phyloP scores from a whole-genome alignment of 2,888 invertebrate species.

The Acleris holmiana region DNA sequence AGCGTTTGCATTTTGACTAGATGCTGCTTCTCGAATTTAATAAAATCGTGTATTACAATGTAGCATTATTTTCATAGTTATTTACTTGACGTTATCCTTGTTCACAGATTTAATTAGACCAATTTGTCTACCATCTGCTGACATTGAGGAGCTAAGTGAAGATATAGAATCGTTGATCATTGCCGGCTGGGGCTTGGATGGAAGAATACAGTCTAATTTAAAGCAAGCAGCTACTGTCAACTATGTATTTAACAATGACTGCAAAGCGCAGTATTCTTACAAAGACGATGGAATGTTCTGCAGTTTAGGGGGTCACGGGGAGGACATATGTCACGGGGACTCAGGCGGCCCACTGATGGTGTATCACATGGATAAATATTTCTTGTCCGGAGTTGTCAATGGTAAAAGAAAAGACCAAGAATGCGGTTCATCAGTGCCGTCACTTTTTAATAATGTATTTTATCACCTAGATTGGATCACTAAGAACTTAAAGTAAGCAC shows the following conservation, averaged over 20 bases:
- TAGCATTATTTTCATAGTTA: no score
- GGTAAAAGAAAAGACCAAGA: not conserved
- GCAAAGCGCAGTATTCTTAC: constrained; percentile 11
- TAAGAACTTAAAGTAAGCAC: constrained; percentile 3
- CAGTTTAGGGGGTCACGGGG: constrained; percentile 14
- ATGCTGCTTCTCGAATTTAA: no score
- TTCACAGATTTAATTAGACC: constrained; percentile 20
- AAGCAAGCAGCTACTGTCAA: constrained; percentile 19
- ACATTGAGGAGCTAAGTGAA: constrained; percentile 1
- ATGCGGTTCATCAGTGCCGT: constrained; percentile 22
- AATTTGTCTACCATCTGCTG: constrained; percentile 16
- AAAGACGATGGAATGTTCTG: constrained; percentile 18
- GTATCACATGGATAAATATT: not conserved
- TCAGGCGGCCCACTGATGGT: constrained; percentile 31
- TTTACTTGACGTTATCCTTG: not conserved
- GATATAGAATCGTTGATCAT: constrained; percentile 9
- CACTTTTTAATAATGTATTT: constrained; percentile 28
- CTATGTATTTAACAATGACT: constrained; percentile 6
- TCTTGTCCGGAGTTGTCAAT: constrained; percentile 16
- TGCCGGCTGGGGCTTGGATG: constrained; percentile 28
- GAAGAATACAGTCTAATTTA: constrained; percentile 1
- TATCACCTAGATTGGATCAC: constrained; percentile 20
- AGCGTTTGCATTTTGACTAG: no score
- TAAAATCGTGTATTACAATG: no score
- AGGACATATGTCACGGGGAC: constrained; percentile 28